Evolutionary conservation across 2,113 vertebrate genomes (phyloP), one percentile per base, ranked within the genome.

Genomic region (Perognathus longimembris): DNA sequence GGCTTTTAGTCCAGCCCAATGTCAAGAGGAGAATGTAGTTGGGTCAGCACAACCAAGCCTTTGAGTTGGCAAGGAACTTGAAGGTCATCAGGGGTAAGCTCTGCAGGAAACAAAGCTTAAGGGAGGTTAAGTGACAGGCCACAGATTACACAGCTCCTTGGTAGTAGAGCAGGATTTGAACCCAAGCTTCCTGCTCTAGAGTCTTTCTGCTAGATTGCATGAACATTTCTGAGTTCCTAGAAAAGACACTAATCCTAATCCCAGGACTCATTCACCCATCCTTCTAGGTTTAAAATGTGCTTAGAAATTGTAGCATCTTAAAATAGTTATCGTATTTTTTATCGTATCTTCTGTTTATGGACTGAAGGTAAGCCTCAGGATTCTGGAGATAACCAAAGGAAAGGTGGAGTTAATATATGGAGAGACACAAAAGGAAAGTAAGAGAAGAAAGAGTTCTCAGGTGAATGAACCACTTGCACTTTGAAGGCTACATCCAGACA

Each of bases 21-120:
- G 91, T 92, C 75, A 83, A 84, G 87, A 84, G 83, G 84, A 78
- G 67, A 94, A 92, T 92, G 77, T 74, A 71, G 28, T 40, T 6
- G 12, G 40, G 61, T 92, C 59, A 34, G 83, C 86, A 91, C 4
- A 92, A 86, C n/a, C 40, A 50, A 86, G 85, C 28, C 38, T 38
- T 74, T 4, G 24, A 66, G 64, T 40, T 91, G 80, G 88, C 92
- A 83, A 93, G 83, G 67, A 90, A 71, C 32, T 77, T 61, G 81
- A 71, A 77, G 57, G 40, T 84, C n/a, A 4, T 4, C 17, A 50
- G 6, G 75, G 78, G 45, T n/a, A 36, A 4, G 32, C 59, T 93
- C 7, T 61, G 92, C 61, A 73, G 95, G 94, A 92, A 95, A 42
- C 83, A 61, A 54, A 90, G 83, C 76, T 64, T 88, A 67, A 86